phyloP scores from a whole-genome alignment of 1,140 invertebrate genomes.

The Acromyrmex echinatior region DNA sequence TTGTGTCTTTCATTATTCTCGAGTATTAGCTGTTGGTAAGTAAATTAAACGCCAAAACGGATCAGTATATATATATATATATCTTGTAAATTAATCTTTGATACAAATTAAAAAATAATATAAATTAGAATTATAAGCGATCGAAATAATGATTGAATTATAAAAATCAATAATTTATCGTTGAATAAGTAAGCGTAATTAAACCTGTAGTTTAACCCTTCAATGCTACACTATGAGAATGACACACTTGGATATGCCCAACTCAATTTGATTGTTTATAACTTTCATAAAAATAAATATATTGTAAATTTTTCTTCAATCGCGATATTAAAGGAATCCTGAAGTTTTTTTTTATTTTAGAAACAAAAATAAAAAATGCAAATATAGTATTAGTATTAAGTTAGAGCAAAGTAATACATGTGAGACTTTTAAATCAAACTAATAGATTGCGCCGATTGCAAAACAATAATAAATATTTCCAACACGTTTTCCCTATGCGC shows the following conservation, averaged over 20 bases:
- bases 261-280: too few species aligned
- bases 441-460: not conserved
- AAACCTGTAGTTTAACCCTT: too few species aligned
- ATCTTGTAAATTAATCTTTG: not conserved
- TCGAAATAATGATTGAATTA: not conserved
- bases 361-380: too few species aligned
- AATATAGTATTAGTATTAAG: constrained; percentile 2
- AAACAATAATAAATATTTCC: not conserved
- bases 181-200: not conserved
- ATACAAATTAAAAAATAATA: not conserved
- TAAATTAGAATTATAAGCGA: not conserved
- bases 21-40: not conserved
- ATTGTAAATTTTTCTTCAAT: too few species aligned
- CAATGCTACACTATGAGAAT: too few species aligned
- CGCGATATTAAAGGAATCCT: too few species aligned
- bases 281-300: too few species aligned
- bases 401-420: not conserved
- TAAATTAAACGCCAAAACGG: not conserved
- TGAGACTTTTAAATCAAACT: not conserved
- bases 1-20: constrained; percentile 36
- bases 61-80: too few species aligned
- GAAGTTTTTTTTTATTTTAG: too few species aligned
- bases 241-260: too few species aligned
- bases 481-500: constrained; percentile 12
- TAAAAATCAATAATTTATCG: constrained; percentile 12